phyloP scores from a whole-genome alignment of 2,113 vertebrate genomes.

The Fregata magnificens region DNA sequence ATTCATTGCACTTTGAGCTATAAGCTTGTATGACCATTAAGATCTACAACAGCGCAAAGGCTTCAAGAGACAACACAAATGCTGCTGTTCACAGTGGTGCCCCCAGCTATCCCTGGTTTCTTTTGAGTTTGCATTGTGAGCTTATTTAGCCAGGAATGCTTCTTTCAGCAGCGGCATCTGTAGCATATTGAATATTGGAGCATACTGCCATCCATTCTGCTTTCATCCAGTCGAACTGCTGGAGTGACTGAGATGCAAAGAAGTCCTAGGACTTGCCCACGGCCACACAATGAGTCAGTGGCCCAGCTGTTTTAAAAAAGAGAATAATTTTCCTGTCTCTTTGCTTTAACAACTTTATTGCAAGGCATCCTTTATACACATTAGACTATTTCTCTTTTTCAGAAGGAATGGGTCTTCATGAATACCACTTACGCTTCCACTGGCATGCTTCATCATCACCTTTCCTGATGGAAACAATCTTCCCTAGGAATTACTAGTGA shows the following conservation, averaged over 20 bases:
- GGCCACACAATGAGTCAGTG: not conserved
- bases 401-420: not conserved
- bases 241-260: not conserved
- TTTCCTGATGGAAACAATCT: not conserved
- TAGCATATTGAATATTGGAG: slow-evolving; percentile 33
- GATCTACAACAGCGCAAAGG: not conserved
- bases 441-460: not conserved
- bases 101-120: not conserved
- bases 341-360: not conserved
- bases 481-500: not conserved
- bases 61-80: not conserved
- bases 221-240: slow-evolving; percentile 23
- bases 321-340: not conserved
- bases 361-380: not conserved
- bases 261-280: not conserved
- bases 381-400: not conserved
- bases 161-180: slow-evolving; percentile 25
- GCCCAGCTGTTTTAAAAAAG: not conserved
- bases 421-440: not conserved
- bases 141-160: slow-evolving; percentile 30
- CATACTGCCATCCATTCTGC: not conserved
- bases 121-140: not conserved
- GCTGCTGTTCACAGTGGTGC: not conserved
- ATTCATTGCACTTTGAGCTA: not conserved
- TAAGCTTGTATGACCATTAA: not conserved